Conservation (phyloP, 2,888 invertebrate genomes). For the Platycheirus rosarum region DNA sequence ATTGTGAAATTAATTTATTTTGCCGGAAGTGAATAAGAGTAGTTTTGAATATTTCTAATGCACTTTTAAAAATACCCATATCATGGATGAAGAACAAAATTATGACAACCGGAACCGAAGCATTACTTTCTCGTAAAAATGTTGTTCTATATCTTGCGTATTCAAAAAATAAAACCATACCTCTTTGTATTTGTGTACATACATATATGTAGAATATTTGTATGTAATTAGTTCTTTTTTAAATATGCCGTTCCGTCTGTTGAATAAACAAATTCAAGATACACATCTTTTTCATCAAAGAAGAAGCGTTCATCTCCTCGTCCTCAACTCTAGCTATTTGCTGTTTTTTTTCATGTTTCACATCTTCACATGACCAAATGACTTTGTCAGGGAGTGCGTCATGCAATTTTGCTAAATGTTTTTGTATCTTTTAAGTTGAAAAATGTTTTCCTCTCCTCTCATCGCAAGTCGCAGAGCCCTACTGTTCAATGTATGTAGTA, state of each 20-base stretch:
- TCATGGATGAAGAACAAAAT: constrained; percentile 20
- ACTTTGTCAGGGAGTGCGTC: constrained; percentile 65
- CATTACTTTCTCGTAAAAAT: constrained; percentile 59
- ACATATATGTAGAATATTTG: neutral
- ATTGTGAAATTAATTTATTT: too few species aligned
- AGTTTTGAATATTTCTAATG: neutral
- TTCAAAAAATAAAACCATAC: constrained; percentile 7
- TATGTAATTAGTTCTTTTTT: constrained; percentile 28
- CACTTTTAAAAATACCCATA: constrained; percentile 14
- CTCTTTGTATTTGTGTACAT: constrained; percentile 12
- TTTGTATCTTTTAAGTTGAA: constrained; percentile 28
- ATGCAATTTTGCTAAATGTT: constrained; percentile 63
- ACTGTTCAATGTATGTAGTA: constrained; percentile 13
- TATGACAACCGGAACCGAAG: constrained; percentile 54
- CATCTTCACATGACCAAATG: constrained; percentile 61
- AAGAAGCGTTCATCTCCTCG: constrained; percentile 33
- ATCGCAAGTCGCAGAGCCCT: constrained; percentile 5
- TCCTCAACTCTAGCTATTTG: constrained; percentile 16
- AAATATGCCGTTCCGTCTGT: constrained; percentile 67
- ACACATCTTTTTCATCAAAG: constrained; percentile 60
- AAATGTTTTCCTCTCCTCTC: constrained; percentile 28
- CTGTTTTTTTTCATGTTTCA: constrained; percentile 15
- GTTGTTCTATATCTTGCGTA: neutral
- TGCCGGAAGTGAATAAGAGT: too few species aligned
- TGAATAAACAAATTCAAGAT: constrained; percentile 65